Evolutionary conservation across 2,888 invertebrate species (phyloP).

Genomic region (Smittia aterrima): DNA sequence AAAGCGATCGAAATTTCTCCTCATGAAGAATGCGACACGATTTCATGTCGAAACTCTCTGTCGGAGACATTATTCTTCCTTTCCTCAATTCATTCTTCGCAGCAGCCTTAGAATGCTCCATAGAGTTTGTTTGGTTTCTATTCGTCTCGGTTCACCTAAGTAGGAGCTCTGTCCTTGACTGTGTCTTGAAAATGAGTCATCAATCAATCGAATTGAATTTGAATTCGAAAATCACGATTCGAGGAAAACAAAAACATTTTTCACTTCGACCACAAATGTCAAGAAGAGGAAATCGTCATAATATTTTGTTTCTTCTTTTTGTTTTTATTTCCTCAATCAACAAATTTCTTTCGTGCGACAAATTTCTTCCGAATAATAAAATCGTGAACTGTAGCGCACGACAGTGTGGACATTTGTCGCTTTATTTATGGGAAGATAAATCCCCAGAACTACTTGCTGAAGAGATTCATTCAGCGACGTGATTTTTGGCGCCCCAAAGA

Average conservation of each 20-base stretch:
- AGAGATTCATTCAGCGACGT: background rate
- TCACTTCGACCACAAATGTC: too few relatives aligned
- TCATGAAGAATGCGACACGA: background rate
- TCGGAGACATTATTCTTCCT: background rate
- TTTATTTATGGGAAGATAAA: conserved; percentile 3
- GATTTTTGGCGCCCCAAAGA: conserved; percentile 16
- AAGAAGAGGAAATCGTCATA: too few relatives aligned
- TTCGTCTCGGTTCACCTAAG: too few relatives aligned
- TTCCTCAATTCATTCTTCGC: too few relatives aligned
- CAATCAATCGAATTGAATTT: too few relatives aligned
- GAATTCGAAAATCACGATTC: too few relatives aligned
- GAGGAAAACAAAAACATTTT: too few relatives aligned
- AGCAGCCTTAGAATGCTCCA: too few relatives aligned
- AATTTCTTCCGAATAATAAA: too few relatives aligned
- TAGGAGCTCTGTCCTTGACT: too few relatives aligned
- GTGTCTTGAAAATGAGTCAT: too few relatives aligned
- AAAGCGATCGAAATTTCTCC: background rate
- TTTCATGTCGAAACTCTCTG: background rate
- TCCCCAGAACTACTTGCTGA: background rate
- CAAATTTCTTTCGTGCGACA: background rate
- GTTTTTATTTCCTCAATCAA: conserved; percentile 7
- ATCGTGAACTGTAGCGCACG: too few relatives aligned
- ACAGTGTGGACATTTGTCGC: background rate
- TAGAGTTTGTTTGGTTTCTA: background rate
- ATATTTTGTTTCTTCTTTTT: background rate